Percentiles rank a stretch among this genome's conserved stretches.
These are phyloP conservation scores for Steinernema khuongi DNA, from an alignment of 1,140 invertebrate species.

Conservation along the genomic window DNA sequence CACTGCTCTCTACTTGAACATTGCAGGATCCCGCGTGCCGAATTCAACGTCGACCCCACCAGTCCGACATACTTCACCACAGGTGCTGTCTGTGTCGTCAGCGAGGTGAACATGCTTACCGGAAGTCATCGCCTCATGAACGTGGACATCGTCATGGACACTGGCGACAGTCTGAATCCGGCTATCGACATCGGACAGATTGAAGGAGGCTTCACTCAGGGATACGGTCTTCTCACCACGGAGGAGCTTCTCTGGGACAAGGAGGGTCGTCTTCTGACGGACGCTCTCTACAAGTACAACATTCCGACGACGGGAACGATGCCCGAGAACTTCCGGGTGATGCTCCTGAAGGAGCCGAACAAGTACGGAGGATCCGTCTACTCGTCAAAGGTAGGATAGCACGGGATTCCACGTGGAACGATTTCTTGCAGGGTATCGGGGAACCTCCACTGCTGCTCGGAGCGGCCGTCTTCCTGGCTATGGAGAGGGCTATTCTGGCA, in stretches of 20 bases:
- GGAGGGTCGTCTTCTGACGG: constrained; percentile 30
- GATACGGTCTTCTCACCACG: constrained; percentile 43
- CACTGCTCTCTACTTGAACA: neutral
- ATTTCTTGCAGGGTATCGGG: constrained; percentile 45
- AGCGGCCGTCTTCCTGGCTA: constrained; percentile 35
- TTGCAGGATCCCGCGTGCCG: constrained; percentile 22
- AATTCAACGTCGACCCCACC: constrained; percentile 4
- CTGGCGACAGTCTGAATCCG: constrained; percentile 58
- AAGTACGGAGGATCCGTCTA: constrained; percentile 37
- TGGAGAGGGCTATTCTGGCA: constrained; percentile 37
- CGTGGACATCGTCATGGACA: constrained; percentile 59
- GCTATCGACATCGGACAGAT: constrained; percentile 55
- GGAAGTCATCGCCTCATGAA: constrained; percentile 59
- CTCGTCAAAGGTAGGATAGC: constrained; percentile 40
- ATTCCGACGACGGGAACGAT: constrained; percentile 38
- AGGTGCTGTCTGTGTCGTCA: constrained; percentile 58
- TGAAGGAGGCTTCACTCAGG: constrained; percentile 53
- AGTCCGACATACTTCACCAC: constrained; percentile 37
- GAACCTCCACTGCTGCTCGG: constrained; percentile 47
- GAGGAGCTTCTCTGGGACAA: constrained; percentile 43
- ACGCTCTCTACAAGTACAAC: constrained; percentile 35
- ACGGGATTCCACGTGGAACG: neutral
- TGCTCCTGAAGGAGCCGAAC: constrained; percentile 36
- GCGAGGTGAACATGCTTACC: constrained; percentile 62
- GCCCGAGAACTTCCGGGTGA: constrained; percentile 41